These are phyloP conservation scores for Psittacara wagleri DNA, from an alignment of 2,113 vertebrate species.

Conservation along the genomic window DNA sequence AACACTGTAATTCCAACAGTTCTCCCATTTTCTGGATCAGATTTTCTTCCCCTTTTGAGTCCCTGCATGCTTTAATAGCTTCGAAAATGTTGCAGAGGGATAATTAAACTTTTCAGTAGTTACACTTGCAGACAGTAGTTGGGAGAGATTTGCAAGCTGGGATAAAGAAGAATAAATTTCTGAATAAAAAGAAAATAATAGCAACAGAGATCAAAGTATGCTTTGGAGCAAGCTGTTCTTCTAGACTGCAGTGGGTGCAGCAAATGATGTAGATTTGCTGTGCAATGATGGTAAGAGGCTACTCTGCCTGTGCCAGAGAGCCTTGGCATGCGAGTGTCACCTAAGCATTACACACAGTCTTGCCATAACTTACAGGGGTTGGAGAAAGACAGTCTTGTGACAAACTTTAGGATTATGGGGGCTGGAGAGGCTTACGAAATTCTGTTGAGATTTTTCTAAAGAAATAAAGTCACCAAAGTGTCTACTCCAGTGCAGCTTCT, in stretches of 20 bases:
- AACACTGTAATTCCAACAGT: not conserved
- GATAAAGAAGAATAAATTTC: not conserved
- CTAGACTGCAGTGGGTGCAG: not conserved
- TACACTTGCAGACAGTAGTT: not conserved
- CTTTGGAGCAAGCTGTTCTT: not conserved
- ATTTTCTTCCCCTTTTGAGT: constrained; percentile 20
- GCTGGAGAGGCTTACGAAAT: not conserved
- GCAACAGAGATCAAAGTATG: not conserved
- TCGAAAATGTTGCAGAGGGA: constrained; percentile 4
- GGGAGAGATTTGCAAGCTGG: constrained; percentile 10
- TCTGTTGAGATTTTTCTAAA: not conserved
- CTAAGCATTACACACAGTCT: not conserved
- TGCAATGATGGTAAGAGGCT: not conserved
- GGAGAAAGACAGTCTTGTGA: not conserved
- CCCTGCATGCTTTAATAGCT: constrained; percentile 21
- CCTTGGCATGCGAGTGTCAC: not conserved
- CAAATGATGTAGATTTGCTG: not conserved
- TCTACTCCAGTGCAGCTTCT: not conserved
- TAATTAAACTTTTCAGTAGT: not conserved
- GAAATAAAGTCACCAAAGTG: not conserved
- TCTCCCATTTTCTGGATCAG: not conserved
- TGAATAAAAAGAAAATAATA: not conserved
- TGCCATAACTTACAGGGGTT: not conserved
- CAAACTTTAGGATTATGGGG: not conserved
- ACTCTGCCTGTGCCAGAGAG: not conserved